Conservation (phyloP, 2,888 invertebrate species). For the Eudemis profundana region DNA sequence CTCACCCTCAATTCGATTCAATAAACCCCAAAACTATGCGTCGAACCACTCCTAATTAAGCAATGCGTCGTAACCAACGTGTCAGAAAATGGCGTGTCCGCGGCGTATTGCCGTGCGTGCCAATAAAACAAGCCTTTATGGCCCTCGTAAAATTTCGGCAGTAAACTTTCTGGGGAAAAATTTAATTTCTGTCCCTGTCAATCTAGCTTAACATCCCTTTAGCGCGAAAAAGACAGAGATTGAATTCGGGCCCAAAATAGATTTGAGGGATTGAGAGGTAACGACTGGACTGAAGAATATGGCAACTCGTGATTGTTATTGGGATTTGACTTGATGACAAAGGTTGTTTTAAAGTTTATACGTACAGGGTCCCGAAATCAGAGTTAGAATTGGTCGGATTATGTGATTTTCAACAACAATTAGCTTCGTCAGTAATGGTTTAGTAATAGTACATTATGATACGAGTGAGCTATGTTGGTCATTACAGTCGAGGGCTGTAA, state of each 20-base stretch:
- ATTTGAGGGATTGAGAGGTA: slow-evolving; percentile 2
- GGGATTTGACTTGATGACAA: slow-evolving; percentile 18
- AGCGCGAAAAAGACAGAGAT: slow-evolving; percentile 12
- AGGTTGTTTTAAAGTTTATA: no score
- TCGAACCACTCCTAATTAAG: slow-evolving; percentile 37
- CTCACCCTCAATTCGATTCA: slow-evolving; percentile 1
- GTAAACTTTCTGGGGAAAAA: slow-evolving; percentile 22
- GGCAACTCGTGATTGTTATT: slow-evolving; percentile 27
- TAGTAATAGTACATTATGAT: no score
- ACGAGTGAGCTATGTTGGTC: no score
- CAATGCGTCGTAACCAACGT: slow-evolving; percentile 12
- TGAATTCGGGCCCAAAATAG: slow-evolving; percentile 3
- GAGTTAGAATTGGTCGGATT: no score
- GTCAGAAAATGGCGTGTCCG: slow-evolving; percentile 31
- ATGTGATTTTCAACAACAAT: no score
- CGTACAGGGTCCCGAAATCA: no score
- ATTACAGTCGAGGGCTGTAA: no score
- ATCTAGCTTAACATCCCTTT: slow-evolving; percentile 18
- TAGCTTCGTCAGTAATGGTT: no score
- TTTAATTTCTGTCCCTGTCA: slow-evolving; percentile 27
- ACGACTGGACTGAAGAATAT: slow-evolving; percentile 26
- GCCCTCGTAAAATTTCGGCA: slow-evolving; percentile 35
- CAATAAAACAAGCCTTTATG: slow-evolving; percentile 48
- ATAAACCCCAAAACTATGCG: slow-evolving; percentile 10
- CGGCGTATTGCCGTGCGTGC: slow-evolving; percentile 33